Evolutionary conservation across 2,113 vertebrate genomes (phyloP), one percentile per base, ranked within the genome.

Genomic region (Pithys albifrons): DNA sequence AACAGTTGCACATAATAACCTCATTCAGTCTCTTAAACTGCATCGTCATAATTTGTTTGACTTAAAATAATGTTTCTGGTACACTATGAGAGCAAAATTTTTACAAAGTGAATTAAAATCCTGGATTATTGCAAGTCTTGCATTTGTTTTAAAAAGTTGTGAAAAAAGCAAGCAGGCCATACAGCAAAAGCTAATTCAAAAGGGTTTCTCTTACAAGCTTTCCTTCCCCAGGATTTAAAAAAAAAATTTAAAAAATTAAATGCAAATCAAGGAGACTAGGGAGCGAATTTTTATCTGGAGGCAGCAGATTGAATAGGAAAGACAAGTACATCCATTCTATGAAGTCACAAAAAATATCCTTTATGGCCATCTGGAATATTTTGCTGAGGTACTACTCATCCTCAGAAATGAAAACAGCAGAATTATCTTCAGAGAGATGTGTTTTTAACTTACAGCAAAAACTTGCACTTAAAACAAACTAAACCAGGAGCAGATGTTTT

Each of bases 11-110:
- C 17, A 33, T 31, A 59, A 15, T 57, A 64, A 65, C 15, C 2
- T 73, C 28, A 73, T 25, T 20, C 12, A 72, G 22, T 22, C 19
- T 71, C 28, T 48, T 67, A 28, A 7, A 62, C 6, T 23, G 5
- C 0, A 0, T 64, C 17, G 70, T 76, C 2, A 0, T 25, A 10
- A 84, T 20, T 59, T 59, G 16, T 29, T 35, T 64, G 39, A 77
- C 57, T 65, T 81, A 45, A 12, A 54, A 14, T 22, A 52, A 27
- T 4, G 2, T n/a, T 88, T 55, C 37, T n/a, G 52, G 23, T 19
- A 29, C 3, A 20, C 61, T 31, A 51, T 0, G 2, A 51, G 54
- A 48, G 35, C 11, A 69, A 39, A 23, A 7, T 9, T 71, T 85
- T 79, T 55, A 54, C 3, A 7, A 58, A 72, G 31, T 45, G 45